These are phyloP conservation scores for Diadegma fenestrale DNA, from an alignment of 2,888 invertebrate genomes.

Conservation along the genomic window DNA sequence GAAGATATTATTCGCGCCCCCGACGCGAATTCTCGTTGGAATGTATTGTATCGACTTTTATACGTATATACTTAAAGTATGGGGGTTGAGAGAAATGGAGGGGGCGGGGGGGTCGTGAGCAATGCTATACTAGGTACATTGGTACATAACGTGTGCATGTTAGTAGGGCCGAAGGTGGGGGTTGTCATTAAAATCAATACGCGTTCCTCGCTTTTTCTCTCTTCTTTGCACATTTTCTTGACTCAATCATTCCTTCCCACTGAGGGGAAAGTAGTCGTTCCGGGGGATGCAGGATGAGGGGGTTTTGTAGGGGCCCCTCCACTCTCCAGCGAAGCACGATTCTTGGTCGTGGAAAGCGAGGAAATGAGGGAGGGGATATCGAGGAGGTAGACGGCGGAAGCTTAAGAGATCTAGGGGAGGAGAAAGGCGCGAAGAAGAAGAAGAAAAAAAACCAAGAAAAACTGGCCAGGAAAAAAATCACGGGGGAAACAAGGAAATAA, in stretches of 20 bases:
- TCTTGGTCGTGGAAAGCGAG: conserved; percentile 39
- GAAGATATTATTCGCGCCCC: conserved; percentile 50
- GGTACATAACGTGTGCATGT: conserved; percentile 58
- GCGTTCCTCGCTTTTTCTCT: conserved; percentile 78
- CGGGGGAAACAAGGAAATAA: conserved; percentile 55
- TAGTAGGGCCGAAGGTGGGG: conserved; percentile 74
- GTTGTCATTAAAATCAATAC: conserved; percentile 85
- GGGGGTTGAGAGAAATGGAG: neutral
- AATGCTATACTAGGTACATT: conserved; percentile 53
- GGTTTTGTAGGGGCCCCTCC: conserved; percentile 68
- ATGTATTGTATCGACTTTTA: conserved; percentile 46
- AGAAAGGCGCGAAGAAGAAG: conserved; percentile 71
- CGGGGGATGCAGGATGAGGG: conserved; percentile 72
- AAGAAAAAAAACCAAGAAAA: conserved; percentile 67
- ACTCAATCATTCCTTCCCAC: conserved; percentile 65
- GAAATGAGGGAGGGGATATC: conserved; percentile 60
- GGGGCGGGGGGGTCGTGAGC: conserved; percentile 26
- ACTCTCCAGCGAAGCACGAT: conserved; percentile 45
- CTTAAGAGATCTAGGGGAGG: conserved; percentile 70
- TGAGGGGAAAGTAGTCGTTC: conserved; percentile 63
- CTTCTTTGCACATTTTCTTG: conserved; percentile 72
- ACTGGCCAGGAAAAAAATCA: conserved; percentile 53
- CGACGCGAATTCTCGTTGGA: conserved; percentile 46
- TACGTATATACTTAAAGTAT: conserved; percentile 42
- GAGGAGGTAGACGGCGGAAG: conserved; percentile 60